These are phyloP conservation scores for Drosophila sp. DNA, from an alignment of 1,140 invertebrate genomes.

Conservation along the genomic window DNA sequence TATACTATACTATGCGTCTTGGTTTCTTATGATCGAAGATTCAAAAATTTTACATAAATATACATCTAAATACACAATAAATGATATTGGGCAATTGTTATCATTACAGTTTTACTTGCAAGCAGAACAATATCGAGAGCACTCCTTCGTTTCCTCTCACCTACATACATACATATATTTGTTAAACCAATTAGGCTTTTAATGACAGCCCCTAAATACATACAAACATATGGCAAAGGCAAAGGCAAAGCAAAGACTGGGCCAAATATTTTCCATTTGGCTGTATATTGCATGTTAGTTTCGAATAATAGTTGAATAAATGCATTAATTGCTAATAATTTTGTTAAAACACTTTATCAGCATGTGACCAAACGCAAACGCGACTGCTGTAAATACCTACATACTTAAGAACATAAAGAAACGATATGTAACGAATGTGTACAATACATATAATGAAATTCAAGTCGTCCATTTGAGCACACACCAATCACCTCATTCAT, in stretches of 20 bases:
- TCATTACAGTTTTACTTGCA: slow-evolving; percentile 11
- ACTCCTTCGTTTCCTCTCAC: slow-evolving; percentile 1
- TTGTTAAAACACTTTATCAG: slow-evolving; percentile 35
- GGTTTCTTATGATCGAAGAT: slow-evolving; percentile 18
- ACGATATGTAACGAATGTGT: neutral
- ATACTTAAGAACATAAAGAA: neutral
- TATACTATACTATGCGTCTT: neutral
- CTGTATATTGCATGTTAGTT: slow-evolving; percentile 41
- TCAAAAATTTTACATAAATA: slow-evolving; percentile 16
- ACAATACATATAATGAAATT: slow-evolving; percentile 41
- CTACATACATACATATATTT: neutral
- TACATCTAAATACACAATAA: slow-evolving; percentile 8
- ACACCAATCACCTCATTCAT: slow-evolving; percentile 47
- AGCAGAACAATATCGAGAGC: neutral
- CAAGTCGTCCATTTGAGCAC: slow-evolving; percentile 51
- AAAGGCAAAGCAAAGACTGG: slow-evolving; percentile 59
- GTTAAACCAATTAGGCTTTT: slow-evolving; percentile 41
- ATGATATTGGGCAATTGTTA: slow-evolving; percentile 10
- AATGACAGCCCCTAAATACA: neutral
- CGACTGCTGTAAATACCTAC: slow-evolving; percentile 34
- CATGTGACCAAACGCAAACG: slow-evolving; percentile 12
- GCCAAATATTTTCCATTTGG: slow-evolving; percentile 44
- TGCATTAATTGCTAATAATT: slow-evolving; percentile 20
- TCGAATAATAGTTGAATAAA: slow-evolving; percentile 44
- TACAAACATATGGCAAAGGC: slow-evolving; percentile 37